A percentile compares a stretch with the other conserved stretches of the same genome.
phyloP scores from a whole-genome alignment of 2,888 invertebrate genomes.

The Hyalella azteca region DNA sequence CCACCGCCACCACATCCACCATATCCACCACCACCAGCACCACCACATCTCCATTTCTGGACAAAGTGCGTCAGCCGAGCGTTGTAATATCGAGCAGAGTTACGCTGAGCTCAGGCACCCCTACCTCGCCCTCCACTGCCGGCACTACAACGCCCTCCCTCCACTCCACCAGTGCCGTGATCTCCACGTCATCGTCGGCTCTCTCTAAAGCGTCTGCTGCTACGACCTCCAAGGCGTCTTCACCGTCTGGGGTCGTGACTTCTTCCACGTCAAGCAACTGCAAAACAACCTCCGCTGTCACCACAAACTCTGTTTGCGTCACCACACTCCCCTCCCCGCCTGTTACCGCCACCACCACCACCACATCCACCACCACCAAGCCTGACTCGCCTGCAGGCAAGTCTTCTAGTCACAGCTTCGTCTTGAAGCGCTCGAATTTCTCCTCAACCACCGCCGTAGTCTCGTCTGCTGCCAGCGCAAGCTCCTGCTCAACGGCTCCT shows the following conservation, averaged over 20 bases:
- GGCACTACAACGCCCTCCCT: background rate
- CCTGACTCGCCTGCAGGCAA: background rate
- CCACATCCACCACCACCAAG: background rate
- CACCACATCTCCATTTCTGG: background rate
- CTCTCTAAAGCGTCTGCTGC: background rate
- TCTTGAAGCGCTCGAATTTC: background rate
- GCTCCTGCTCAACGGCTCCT: background rate
- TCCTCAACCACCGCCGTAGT: background rate
- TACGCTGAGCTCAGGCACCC: background rate
- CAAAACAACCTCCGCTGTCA: background rate
- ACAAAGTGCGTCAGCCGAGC: background rate
- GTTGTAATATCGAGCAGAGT: slow-evolving; percentile 13
- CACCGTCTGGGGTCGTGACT: background rate
- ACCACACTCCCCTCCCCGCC: background rate
- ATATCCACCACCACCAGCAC: background rate
- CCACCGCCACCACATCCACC: background rate
- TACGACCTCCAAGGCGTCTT: too few species aligned
- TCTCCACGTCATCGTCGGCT: background rate
- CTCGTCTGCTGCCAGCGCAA: too few species aligned
- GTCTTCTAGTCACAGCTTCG: slow-evolving; percentile 11
- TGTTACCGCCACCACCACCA: background rate
- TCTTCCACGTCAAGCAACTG: background rate
- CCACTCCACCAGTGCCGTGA: background rate
- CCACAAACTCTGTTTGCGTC: background rate
- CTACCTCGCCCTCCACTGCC: background rate